Percentiles rank a stretch among this genome's conserved stretches.
These are phyloP conservation scores for Betta splendens DNA, from an alignment of 2,797 vertebrate species.

Conservation along the genomic window DNA sequence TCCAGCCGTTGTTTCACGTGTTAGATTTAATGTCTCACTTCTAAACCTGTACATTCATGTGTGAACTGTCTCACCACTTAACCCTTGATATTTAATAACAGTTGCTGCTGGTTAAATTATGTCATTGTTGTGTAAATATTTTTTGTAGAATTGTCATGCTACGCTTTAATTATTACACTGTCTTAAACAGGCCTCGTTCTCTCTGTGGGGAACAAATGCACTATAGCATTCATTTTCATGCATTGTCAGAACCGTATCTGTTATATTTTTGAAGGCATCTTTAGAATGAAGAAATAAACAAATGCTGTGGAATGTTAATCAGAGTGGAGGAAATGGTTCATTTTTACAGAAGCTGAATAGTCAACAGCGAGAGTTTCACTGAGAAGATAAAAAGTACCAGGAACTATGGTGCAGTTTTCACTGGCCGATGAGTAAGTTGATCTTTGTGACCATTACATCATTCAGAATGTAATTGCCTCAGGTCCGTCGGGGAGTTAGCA, in stretches of 20 bases:
- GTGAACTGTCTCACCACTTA: constrained; percentile 64
- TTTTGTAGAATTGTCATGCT: too few relatives aligned
- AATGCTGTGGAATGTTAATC: constrained; percentile 29
- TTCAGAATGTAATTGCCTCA: constrained; percentile 12
- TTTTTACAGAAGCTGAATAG: constrained; percentile 4
- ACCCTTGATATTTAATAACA: constrained; percentile 71
- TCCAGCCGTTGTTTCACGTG: constrained; percentile 22
- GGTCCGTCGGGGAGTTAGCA: constrained; percentile 2
- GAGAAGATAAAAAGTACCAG: background rate
- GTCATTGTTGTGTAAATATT: constrained; percentile 77
- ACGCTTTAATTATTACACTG: constrained; percentile 18
- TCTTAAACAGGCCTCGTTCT: constrained; percentile 35
- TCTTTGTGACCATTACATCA: constrained; percentile 25
- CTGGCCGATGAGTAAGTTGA: background rate
- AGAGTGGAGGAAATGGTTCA: background rate
- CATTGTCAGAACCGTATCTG: constrained; percentile 35
- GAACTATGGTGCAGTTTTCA: constrained; percentile 14
- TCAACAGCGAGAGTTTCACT: background rate
- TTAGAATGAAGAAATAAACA: constrained; percentile 57
- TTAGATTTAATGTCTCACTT: constrained; percentile 29
- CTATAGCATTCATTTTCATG: constrained; percentile 56
- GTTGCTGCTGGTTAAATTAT: constrained; percentile 90
- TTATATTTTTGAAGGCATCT: constrained; percentile 48
- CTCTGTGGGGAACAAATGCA: constrained; percentile 50
- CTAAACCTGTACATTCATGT: constrained; percentile 36